Conservation (phyloP, 1,140 invertebrate species). For the Drosophila novamexicana region DNA sequence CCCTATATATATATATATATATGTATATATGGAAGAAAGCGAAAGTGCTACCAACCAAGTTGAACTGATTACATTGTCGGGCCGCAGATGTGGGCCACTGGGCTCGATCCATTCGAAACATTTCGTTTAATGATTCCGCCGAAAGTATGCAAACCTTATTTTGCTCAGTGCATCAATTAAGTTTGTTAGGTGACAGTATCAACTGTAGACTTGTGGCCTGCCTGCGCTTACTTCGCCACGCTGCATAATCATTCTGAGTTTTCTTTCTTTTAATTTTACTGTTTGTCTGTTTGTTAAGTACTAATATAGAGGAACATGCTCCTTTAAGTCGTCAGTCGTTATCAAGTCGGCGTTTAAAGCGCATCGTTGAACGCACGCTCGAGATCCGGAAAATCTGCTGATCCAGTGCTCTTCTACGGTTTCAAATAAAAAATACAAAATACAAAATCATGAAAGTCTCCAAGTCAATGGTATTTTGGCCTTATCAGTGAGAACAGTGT, state of each 20-base stretch:
- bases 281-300: constrained; percentile 20
- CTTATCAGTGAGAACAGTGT: constrained; percentile 26
- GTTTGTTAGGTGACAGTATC: constrained; percentile 43
- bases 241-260: constrained; percentile 20
- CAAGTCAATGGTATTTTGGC: constrained; percentile 5
- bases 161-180: constrained; percentile 50
- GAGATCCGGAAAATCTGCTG: constrained; percentile 10
- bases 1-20: neutral
- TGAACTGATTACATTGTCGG: no score
- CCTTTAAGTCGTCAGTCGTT: constrained; percentile 62
- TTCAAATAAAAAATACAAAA: neutral
- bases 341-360: constrained; percentile 67
- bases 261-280: constrained; percentile 51
- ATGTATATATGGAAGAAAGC: neutral
- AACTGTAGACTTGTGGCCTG: constrained; percentile 25
- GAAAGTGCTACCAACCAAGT: neutral
- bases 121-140: neutral
- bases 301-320: constrained; percentile 42
- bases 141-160: constrained; percentile 45
- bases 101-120: neutral
- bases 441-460: neutral
- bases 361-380: constrained; percentile 22
- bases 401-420: neutral
- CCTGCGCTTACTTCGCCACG: constrained; percentile 7
- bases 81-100: neutral